Conservation (phyloP, 2,113 vertebrate genomes). For the Dasyornis broadbenti region DNA sequence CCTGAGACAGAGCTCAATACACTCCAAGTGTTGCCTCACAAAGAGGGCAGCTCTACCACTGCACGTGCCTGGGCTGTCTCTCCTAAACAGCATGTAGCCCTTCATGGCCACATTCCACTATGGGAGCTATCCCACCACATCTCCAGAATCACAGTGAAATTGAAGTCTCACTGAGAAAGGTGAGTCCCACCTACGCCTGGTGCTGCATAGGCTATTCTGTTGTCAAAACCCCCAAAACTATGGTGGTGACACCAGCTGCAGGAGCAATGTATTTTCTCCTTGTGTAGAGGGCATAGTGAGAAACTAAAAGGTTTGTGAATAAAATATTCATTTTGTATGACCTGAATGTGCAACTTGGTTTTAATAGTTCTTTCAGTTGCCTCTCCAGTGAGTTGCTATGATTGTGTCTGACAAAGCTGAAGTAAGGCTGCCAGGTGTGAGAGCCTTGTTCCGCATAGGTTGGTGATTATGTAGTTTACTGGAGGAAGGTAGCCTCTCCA, state of each 20-base stretch:
- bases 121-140: background rate
- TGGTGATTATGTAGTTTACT: background rate
- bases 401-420: background rate
- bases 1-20: background rate
- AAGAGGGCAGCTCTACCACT: background rate
- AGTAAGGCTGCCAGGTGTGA: background rate
- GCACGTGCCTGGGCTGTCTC: background rate
- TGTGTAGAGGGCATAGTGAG: background rate
- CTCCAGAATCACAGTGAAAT: background rate
- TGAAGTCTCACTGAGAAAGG: background rate
- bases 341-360: background rate
- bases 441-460: background rate
- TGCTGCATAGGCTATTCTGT: accelerated
- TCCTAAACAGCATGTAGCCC: background rate
- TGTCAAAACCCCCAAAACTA: background rate
- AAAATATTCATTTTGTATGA: background rate
- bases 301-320: background rate
- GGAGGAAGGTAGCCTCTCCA: background rate
- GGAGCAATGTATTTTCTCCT: background rate
- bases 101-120: background rate
- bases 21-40: background rate
- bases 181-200: background rate
- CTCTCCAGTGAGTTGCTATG: background rate
- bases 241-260: background rate
- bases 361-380: background rate